Base-by-base conservation (phyloP, 2,797 vertebrate species). In the Cuculus canorus region DNA sequence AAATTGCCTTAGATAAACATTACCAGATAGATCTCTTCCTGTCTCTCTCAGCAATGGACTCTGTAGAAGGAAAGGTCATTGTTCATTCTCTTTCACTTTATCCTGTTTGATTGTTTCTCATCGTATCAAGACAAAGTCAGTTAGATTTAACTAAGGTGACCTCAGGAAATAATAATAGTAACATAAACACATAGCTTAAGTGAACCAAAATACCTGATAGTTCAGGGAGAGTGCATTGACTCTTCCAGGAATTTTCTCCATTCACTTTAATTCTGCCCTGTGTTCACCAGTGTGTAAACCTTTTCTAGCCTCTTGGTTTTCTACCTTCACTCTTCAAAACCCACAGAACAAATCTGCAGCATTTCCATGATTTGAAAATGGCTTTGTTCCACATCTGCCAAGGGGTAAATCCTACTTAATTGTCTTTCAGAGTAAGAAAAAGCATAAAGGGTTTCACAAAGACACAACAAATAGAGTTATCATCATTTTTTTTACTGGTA, bases 1-100 rank as follows among this genome's bases (percentile, higher is more conserved):
- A 97, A 96, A 96, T 95, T 95, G 91, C 94, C 84, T 95, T 92
- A 80, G 94, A 96, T 82, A 96, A 95, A 96, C 96, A 95, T 94
- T 95, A 88, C 86, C 92, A 91, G 93, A 94, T 25, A 94, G 94
- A 94, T 96, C 77, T 95, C 90, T 96, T 84, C 88, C 79, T 86
- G 81, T 85, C 85, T 96, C 54, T 80, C 83, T 94, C 92, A 93
- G 91, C 91, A 86, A 83, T 37, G 76, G 90, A 48, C 82, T 92
- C 86, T 90, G 92, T 61, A 85, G 75, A 95, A 77, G 50, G 52
- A 95, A 96, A 95, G 96, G 92, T 95, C 93, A 82, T 78, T 88
- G 88, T 25, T 96, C 86, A 83, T 92, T 92, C 63, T 88, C 60
- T 94, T 95, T 94, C 84, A 48, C 79, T 94, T 88, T 88, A 89